phyloP scores from a whole-genome alignment of 1,140 invertebrate genomes.

The Ceratosolen fusciceps region DNA sequence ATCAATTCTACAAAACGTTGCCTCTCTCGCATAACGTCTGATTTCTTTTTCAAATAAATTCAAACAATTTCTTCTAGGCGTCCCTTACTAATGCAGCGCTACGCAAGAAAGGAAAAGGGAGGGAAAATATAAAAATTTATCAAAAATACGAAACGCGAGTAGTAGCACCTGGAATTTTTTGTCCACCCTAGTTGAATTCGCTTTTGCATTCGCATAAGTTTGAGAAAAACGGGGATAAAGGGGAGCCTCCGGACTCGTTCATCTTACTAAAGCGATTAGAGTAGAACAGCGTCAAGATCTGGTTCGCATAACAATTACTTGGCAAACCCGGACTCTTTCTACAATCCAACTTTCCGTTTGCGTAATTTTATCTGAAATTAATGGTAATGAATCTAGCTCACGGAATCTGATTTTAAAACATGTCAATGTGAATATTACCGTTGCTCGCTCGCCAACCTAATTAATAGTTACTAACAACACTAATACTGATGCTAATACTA shows the following conservation, averaged over 20 bases:
- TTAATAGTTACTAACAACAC: no score
- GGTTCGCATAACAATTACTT: conserved; percentile 33
- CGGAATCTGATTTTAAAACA: neutral
- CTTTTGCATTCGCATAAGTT: conserved; percentile 8
- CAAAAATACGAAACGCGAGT: no score
- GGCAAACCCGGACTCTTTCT: neutral
- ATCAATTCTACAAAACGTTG: no score
- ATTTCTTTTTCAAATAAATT: no score
- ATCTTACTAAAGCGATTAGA: conserved; percentile 43
- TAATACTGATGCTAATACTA: no score
- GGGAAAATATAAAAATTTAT: no score
- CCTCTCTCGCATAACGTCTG: no score
- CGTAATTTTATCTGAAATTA: conserved; percentile 29
- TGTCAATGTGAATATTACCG: neutral
- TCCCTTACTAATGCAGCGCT: no score
- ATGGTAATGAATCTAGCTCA: neutral
- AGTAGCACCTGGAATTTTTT: neutral
- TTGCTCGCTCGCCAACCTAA: no score
- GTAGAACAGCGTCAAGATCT: conserved; percentile 25
- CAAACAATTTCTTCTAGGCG: no score
- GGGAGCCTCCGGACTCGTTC: conserved; percentile 24
- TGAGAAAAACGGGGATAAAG: neutral
- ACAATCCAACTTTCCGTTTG: conserved; percentile 25
- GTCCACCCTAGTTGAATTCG: neutral
- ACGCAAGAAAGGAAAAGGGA: no score